Evolutionary conservation across 2,888 invertebrate genomes (phyloP).

Genomic region (Mechanitis mazaeus): DNA sequence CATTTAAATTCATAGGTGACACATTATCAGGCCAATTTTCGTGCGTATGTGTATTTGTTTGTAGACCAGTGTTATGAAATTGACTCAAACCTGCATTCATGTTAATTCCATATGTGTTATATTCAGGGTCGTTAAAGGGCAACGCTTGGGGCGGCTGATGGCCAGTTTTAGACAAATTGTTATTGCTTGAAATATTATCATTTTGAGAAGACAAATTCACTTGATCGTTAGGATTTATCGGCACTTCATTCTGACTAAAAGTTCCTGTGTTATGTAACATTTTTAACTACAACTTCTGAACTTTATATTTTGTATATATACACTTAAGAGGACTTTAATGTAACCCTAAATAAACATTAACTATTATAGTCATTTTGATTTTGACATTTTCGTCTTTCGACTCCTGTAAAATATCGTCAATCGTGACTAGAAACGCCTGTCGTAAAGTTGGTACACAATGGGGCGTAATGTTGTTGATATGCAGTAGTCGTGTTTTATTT

Average conservation of each 20-base stretch:
- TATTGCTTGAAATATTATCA: slow-evolving; percentile 46
- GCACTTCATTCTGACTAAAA: slow-evolving; percentile 55
- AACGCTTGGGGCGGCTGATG: slow-evolving; percentile 41
- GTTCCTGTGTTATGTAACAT: slow-evolving; percentile 66
- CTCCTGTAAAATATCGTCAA: slow-evolving; percentile 26
- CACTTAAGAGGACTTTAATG: slow-evolving; percentile 25
- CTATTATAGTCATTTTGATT: slow-evolving; percentile 63
- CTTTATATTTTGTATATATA: slow-evolving; percentile 24
- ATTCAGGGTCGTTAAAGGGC: slow-evolving; percentile 48
- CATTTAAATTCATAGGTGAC: slow-evolving; percentile 52
- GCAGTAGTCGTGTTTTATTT: too few species aligned
- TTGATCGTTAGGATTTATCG: slow-evolving; percentile 51
- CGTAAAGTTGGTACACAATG: background rate
- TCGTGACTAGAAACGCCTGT: slow-evolving; percentile 24
- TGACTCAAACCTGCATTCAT: slow-evolving; percentile 43
- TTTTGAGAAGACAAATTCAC: slow-evolving; percentile 48
- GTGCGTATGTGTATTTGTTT: slow-evolving; percentile 37
- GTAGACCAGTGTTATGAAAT: slow-evolving; percentile 44
- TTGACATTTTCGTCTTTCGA: slow-evolving; percentile 39
- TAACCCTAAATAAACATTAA: slow-evolving; percentile 47
- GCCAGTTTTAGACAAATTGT: slow-evolving; percentile 49
- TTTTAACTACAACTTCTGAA: background rate
- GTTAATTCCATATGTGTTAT: slow-evolving; percentile 43
- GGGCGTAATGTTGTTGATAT: too few species aligned
- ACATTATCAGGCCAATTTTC: slow-evolving; percentile 46